Evolutionary conservation across 2,888 invertebrate species (phyloP).

Genomic region (Griposia aprilina): DNA sequence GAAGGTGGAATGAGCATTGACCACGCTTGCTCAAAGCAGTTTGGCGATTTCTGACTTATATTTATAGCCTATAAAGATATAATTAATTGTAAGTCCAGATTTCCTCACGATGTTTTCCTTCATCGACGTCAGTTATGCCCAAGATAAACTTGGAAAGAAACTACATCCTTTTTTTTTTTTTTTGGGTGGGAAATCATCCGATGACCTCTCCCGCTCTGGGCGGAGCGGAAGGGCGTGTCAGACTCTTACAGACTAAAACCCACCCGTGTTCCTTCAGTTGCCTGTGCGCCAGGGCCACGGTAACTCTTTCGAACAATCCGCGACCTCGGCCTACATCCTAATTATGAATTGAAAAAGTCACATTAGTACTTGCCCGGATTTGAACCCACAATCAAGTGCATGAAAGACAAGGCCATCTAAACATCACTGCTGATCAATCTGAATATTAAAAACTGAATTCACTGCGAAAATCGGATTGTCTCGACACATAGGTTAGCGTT

Average conservation of each 20-base stretch:
- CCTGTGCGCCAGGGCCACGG: too few relatives aligned
- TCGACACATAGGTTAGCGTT: neutral
- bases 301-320: too few relatives aligned
- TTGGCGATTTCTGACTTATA: neutral
- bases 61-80: neutral
- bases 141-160: neutral
- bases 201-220: too few relatives aligned
- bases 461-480: neutral
- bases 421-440: neutral
- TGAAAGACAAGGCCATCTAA: neutral
- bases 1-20: neutral
- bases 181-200: too few relatives aligned
- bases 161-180: too few relatives aligned
- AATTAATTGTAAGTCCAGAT: neutral
- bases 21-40: neutral
- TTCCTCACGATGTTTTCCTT: neutral
- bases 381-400: neutral
- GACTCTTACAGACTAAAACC: too few relatives aligned
- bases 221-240: too few relatives aligned
- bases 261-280: too few relatives aligned
- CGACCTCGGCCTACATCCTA: too few relatives aligned
- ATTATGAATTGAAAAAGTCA: neutral
- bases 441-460: neutral
- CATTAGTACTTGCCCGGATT: too few relatives aligned
- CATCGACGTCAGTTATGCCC: neutral